Percentiles rank a stretch among this genome's conserved stretches.
These are phyloP conservation scores for Chamaetylas fuelleborni DNA, from an alignment of 2,113 vertebrate genomes.

Conservation along the genomic window DNA sequence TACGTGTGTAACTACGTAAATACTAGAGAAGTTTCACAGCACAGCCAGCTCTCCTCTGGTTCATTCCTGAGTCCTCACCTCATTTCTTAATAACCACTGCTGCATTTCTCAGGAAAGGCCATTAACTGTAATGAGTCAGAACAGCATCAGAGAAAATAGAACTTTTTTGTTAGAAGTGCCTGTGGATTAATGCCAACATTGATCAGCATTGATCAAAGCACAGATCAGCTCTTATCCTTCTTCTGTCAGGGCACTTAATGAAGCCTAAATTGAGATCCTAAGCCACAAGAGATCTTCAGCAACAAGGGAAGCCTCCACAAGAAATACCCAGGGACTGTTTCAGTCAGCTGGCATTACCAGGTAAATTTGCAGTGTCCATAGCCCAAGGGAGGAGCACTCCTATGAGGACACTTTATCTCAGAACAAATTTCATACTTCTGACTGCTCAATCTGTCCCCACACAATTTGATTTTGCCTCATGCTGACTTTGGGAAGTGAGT, in stretches of 20 bases:
- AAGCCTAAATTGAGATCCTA: neutral
- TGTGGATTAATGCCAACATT: neutral
- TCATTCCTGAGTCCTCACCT: neutral
- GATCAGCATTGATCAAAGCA: neutral
- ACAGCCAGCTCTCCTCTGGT: neutral
- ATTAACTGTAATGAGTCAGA: constrained; percentile 42
- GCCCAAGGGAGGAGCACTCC: neutral
- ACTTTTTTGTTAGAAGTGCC: neutral
- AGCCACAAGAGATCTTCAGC: neutral
- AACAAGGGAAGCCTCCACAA: neutral
- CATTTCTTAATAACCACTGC: neutral
- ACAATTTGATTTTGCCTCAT: neutral
- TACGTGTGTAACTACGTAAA: rapidly evolving
- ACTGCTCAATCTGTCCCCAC: neutral
- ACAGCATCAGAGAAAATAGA: neutral
- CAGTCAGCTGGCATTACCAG: neutral
- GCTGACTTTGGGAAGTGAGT: neutral
- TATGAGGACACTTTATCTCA: neutral
- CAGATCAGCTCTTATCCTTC: neutral
- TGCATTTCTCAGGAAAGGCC: constrained; percentile 18
- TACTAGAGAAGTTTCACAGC: neutral
- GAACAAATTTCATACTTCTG: neutral
- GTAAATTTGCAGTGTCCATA: neutral
- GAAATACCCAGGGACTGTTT: neutral
- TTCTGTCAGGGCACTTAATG: neutral